Conservation (phyloP, 2,888 invertebrate genomes). For the Anarsia innoxiella region DNA sequence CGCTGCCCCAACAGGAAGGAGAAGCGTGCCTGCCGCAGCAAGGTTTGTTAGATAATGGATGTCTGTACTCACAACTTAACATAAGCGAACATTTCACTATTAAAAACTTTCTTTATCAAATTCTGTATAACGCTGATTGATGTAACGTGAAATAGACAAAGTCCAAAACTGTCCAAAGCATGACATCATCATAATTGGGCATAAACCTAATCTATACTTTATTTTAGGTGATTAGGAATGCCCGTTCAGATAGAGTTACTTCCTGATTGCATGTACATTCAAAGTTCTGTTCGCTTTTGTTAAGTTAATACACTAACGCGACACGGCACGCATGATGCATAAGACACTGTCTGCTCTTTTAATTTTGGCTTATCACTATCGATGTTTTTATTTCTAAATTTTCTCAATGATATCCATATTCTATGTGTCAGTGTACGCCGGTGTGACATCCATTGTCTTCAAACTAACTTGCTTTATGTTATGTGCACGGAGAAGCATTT, state of each 20-base stretch:
- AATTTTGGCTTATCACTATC: constrained; percentile 35
- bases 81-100: too few species aligned
- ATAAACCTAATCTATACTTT: too few species aligned
- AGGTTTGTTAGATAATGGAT: constrained; percentile 72
- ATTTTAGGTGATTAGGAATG: too few species aligned
- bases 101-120: too few species aligned
- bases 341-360: constrained; percentile 22
- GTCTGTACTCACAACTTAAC: too few species aligned
- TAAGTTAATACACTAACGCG: constrained; percentile 3
- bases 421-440: constrained; percentile 11
- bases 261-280: too few species aligned
- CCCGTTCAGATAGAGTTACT: too few species aligned
- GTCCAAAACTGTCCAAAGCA: too few species aligned
- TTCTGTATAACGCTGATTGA: too few species aligned
- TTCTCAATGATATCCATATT: constrained; percentile 13
- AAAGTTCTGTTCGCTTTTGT: too few species aligned
- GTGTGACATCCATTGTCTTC: constrained; percentile 65
- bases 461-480: constrained; percentile 25
- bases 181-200: too few species aligned
- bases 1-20: constrained; percentile 63
- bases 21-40: constrained; percentile 52
- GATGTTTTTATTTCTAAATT: constrained; percentile 20
- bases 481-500: background rate
- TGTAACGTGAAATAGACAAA: too few species aligned
- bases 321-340: constrained; percentile 9